Evolutionary conservation across 2,888 invertebrate genomes (phyloP), one percentile per base, ranked within the genome.

Genomic region (Lepetodrilus schrolli): DNA sequence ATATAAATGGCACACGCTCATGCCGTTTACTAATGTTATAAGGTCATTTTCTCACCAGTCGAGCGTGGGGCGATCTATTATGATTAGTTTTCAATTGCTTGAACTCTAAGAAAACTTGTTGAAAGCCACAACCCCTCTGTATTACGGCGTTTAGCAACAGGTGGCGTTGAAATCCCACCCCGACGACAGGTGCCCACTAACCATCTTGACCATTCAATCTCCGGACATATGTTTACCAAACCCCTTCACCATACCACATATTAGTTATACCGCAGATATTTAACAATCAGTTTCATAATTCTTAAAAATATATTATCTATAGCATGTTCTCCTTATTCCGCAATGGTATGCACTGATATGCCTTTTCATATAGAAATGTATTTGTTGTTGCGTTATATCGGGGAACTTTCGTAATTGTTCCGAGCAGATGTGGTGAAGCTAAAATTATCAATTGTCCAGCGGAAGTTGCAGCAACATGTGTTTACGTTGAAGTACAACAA

Each of bases 391-490:
- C 58, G 58, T 58, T 58, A 34, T 58, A 58, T 30, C 34, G 58
- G 30, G 26, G 58, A 7, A 58, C 30, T 13, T 30, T 10, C 34
- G 10, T 0, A 10, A 26, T 13, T 58, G 2, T 30, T 17, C 7
- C 58, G n/a, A 58, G 58, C 58, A 58, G 58, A 58, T 58, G 58
- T 30, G 58, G 7, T 34, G n/a, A 58, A 58, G 58, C 2, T 13
- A 48, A 21, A 48, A 48, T 4, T 17, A n/a, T 4, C 4, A 48
- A 4, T 3, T 17, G 43, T 58, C 13, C 13, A 34, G 30, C 58
- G 58, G 58, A 58, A 58, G 58, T 58, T 48, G n/a, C 10, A 48
- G 58, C 58, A 58, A 58, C 58, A 58, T 58, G 58, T 58, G 58
- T 34, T 30, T 10, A 17, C 17, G n/a, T n/a, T 7, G 30, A 34